phyloP scores from a whole-genome alignment of 2,113 vertebrate species.

The Hiodon tergisus region DNA sequence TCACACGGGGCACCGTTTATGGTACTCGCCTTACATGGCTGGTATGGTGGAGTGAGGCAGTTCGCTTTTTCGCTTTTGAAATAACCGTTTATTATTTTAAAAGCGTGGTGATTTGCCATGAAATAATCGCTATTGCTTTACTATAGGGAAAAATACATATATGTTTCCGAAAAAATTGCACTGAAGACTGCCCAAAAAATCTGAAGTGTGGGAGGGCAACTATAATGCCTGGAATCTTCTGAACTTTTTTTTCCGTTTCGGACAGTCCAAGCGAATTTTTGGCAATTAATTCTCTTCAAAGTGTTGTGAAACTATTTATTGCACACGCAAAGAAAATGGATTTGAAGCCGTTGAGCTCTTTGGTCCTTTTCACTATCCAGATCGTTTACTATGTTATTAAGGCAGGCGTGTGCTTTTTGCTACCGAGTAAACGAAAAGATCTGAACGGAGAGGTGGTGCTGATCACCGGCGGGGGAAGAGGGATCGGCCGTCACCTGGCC shows the following conservation, averaged over 20 bases:
- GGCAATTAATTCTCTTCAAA: background rate
- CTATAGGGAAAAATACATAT: background rate
- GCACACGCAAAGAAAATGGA: conserved; percentile 59
- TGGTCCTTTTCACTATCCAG: conserved; percentile 77
- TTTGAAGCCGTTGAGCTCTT: conserved; percentile 69
- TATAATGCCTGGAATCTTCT: background rate
- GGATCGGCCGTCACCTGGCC: conserved; percentile 91
- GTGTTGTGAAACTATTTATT: background rate
- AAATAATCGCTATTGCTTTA: background rate
- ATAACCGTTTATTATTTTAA: background rate
- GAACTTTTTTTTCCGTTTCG: background rate
- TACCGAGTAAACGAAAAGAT: conserved; percentile 74
- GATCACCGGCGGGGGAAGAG: conserved; percentile 90
- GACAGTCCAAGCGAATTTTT: background rate
- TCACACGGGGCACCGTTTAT: conserved; percentile 17
- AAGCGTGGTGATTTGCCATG: background rate
- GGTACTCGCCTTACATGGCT: background rate
- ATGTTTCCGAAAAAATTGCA: conserved; percentile 5
- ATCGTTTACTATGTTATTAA: conserved; percentile 68
- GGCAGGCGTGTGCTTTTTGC: conserved; percentile 61
- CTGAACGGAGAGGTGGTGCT: conserved; percentile 79
- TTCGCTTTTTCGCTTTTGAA: background rate
- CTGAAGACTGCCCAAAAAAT: conserved; percentile 13
- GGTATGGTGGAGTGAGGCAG: conserved; percentile 1
- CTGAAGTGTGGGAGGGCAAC: too few species aligned